A percentile compares a stretch with the other conserved stretches of the same genome.
Conservation (phyloP, 2,888 invertebrate species). For the Hydrotaea diabolus region DNA sequence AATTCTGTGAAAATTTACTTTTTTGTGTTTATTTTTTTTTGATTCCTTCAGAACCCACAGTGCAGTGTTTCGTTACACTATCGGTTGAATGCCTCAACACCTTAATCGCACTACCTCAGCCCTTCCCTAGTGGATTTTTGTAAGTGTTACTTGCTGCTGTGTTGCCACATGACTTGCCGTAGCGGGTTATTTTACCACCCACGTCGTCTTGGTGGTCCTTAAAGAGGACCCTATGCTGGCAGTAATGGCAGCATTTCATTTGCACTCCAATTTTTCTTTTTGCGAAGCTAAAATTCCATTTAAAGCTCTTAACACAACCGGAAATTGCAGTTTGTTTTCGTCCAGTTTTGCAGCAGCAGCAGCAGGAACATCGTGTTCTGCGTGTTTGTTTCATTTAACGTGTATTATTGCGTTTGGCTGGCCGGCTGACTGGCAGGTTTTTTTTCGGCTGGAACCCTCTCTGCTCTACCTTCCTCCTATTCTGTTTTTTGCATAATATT, state of each 20-base stretch:
- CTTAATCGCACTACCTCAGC: too few species aligned
- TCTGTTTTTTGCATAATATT: background rate
- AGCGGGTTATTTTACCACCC: background rate
- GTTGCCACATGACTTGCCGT: too few species aligned
- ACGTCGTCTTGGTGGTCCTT: background rate
- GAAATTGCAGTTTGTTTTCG: slow-evolving; percentile 22
- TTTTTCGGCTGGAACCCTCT: background rate
- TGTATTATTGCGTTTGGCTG: slow-evolving; percentile 6
- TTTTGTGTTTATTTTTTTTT: too few species aligned
- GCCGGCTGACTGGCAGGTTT: background rate
- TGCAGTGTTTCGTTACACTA: too few species aligned
- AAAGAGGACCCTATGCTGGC: background rate
- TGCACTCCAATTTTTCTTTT: too few species aligned
- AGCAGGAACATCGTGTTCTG: background rate
- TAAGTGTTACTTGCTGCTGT: background rate
- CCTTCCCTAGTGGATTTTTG: background rate
- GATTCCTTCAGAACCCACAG: too few species aligned
- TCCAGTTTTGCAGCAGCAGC: background rate
- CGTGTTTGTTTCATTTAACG: slow-evolving; percentile 1
- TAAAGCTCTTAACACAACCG: slow-evolving; percentile 21
- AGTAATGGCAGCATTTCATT: background rate
- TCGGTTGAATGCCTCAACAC: too few species aligned
- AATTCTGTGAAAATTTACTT: too few species aligned
- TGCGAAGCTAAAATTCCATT: background rate
- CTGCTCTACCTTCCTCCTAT: too few species aligned